These are phyloP conservation scores for Acromyrmex echinatior DNA, from an alignment of 1,140 invertebrate species.

Conservation along the genomic window DNA sequence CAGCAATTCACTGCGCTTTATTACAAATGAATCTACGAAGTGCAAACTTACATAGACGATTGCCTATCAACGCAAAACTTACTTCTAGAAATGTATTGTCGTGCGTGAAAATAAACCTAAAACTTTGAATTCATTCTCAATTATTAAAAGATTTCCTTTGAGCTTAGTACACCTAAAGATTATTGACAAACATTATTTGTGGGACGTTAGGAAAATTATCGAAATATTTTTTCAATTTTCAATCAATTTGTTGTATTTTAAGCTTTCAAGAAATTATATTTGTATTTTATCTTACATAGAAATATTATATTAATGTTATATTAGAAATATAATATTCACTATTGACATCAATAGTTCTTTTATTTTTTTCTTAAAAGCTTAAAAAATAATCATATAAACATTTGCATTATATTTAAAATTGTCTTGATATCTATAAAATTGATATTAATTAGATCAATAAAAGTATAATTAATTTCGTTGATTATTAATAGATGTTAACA, in stretches of 20 bases:
- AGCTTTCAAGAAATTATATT: not conserved
- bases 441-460: not conserved
- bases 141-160: conserved; percentile 13
- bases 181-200: conserved; percentile 41
- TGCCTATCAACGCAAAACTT: conserved; percentile 85
- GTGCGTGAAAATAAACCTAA: conserved; percentile 52
- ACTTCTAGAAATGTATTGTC: conserved; percentile 80
- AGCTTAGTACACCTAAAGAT: conserved; percentile 6
- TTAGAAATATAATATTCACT: not conserved
- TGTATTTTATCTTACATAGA: not conserved
- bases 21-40: conserved; percentile 80
- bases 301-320: not conserved
- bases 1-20: conserved; percentile 82
- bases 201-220: not conserved
- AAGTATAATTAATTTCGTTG: not conserved
- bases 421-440: not conserved
- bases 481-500: not conserved
- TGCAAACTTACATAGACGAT: conserved; percentile 84
- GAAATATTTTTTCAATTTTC: not conserved
- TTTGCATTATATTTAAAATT: not conserved
- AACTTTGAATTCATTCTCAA: conserved; percentile 63
- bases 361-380: not conserved
- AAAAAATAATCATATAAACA: conserved; percentile 8
- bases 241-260: not conserved
- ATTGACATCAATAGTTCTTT: not conserved